A percentile compares a stretch with the other conserved stretches of the same genome.
Conservation (phyloP, 2,888 invertebrate species). For the Abscondita cerata region DNA sequence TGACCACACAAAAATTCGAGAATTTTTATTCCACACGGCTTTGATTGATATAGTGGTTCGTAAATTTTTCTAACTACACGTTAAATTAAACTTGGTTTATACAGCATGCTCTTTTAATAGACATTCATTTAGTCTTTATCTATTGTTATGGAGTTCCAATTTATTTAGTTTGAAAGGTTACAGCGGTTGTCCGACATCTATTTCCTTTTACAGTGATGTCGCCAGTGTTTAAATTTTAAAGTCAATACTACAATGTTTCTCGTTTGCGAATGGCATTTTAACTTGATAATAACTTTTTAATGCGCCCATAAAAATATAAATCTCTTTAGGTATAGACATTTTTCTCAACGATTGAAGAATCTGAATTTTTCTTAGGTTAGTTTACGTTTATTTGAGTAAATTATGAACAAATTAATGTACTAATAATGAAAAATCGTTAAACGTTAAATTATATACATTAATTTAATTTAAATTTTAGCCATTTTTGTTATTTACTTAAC, state of each 20-base stretch:
- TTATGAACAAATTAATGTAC: too few relatives aligned
- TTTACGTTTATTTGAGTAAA: too few relatives aligned
- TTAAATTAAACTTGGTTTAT: conserved; percentile 1
- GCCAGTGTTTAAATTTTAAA: conserved; percentile 11
- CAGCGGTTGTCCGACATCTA: conserved; percentile 9
- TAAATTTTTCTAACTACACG: not conserved
- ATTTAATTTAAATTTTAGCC: too few relatives aligned
- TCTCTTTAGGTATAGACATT: too few relatives aligned
- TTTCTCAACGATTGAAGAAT: too few relatives aligned
- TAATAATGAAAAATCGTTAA: too few relatives aligned
- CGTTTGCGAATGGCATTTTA: not conserved
- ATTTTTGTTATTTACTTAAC: too few relatives aligned
- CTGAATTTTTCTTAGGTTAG: too few relatives aligned
- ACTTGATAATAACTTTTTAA: too few relatives aligned
- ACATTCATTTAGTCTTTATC: not conserved
- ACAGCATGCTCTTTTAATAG: not conserved
- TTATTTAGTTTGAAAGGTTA: conserved; percentile 9
- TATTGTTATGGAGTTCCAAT: conserved; percentile 1
- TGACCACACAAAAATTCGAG: conserved; percentile 21
- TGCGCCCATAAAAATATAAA: too few relatives aligned
- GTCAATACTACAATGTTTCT: not conserved
- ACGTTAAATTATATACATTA: too few relatives aligned
- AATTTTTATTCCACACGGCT: too few relatives aligned
- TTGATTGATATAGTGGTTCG: conserved; percentile 4
- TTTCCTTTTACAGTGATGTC: conserved; percentile 9